These are phyloP conservation scores for Microtus ochrogaster DNA, from an alignment of 2,113 vertebrate genomes.

Conservation along the genomic window DNA sequence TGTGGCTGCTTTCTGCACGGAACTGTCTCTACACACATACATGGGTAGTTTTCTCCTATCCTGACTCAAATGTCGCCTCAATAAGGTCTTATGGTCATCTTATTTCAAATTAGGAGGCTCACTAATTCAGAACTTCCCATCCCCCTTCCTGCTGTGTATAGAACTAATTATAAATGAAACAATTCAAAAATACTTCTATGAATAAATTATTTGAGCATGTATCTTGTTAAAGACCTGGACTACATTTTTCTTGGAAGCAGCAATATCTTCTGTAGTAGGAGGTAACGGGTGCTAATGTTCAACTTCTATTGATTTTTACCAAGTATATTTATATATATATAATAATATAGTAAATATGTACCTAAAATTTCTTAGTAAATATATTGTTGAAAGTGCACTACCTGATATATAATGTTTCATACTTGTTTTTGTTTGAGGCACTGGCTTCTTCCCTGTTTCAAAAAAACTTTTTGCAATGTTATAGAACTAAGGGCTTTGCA, in stretches of 20 bases:
- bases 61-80: neutral
- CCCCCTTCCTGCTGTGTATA: neutral
- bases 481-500: neutral
- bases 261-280: neutral
- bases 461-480: neutral
- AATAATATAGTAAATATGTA: neutral
- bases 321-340: neutral
- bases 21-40: neutral
- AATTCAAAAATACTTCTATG: neutral
- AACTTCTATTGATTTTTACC: conserved; percentile 13
- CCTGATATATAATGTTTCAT: neutral
- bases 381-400: neutral
- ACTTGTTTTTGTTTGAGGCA: neutral
- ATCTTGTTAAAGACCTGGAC: conserved; percentile 2
- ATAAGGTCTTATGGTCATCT: neutral
- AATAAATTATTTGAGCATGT: neutral
- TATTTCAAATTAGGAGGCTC: conserved; percentile 6
- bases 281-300: neutral
- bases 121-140: neutral
- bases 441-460: neutral
- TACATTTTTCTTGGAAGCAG: neutral
- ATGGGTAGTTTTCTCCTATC: neutral
- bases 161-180: conserved; percentile 25
- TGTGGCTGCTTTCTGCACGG: neutral
- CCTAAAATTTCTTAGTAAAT: conserved; percentile 7